A percentile compares a stretch with the other conserved stretches of the same genome.
These are phyloP conservation scores for Tridacna gigas DNA, from an alignment of 2,888 invertebrate genomes.

Conservation along the genomic window DNA sequence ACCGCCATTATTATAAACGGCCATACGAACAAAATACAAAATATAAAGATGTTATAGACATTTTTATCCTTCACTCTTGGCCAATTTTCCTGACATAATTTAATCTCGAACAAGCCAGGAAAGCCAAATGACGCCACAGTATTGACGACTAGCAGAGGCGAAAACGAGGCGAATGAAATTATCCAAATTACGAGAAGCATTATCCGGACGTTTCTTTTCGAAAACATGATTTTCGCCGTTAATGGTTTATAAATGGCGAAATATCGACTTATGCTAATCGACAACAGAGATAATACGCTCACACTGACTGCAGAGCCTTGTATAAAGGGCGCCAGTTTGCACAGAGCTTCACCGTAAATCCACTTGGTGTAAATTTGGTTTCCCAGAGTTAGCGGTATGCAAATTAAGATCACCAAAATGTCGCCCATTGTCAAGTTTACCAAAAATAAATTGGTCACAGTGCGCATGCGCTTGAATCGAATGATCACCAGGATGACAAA, in stretches of 20 bases:
- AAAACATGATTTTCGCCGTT: conserved; percentile 72
- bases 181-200: conserved; percentile 74
- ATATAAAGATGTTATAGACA: conserved; percentile 73
- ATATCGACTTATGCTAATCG: conserved; percentile 76
- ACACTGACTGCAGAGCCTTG: conserved; percentile 76
- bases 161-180: conserved; percentile 67
- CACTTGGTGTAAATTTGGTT: conserved; percentile 74
- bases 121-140: conserved; percentile 61
- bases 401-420: conserved; percentile 74
- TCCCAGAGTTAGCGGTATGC: conserved; percentile 77
- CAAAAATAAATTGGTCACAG: conserved; percentile 76
- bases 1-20: conserved; percentile 74
- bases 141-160: conserved; percentile 75
- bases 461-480: conserved; percentile 75
- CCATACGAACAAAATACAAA: conserved; percentile 68
- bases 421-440: conserved; percentile 78
- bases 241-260: conserved; percentile 74
- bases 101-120: conserved; percentile 65
- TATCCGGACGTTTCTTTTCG: conserved; percentile 67
- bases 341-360: conserved; percentile 73
- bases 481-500: conserved; percentile 75
- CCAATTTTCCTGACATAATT: conserved; percentile 75
- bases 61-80: conserved; percentile 59
- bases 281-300: conserved; percentile 74
- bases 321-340: conserved; percentile 73